Evolutionary conservation across 2,888 invertebrate genomes (phyloP), one percentile per base, ranked within the genome.

Genomic region (Mayetiola destructor): DNA sequence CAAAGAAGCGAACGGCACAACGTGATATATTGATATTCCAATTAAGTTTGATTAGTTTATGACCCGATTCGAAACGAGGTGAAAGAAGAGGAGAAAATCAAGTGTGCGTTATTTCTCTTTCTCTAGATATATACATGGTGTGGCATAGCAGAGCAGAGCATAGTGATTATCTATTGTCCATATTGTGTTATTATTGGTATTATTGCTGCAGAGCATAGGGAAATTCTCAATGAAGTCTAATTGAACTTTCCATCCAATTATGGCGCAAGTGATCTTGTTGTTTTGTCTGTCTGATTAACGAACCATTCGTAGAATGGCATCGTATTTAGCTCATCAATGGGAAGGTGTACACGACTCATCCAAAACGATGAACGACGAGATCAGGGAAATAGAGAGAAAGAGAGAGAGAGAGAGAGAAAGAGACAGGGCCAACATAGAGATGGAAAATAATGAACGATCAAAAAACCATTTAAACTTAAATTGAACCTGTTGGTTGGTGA

Each of bases 171-270:
- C n/a, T n/a, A n/a, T n/a, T n/a, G n/a, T n/a, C n/a, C n/a, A n/a
- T n/a, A n/a, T n/a, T n/a, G n/a, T n/a, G n/a, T n/a, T n/a, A n/a
- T n/a, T n/a, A n/a, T n/a, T n/a, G n/a, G n/a, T n/a, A n/a, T n/a
- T n/a, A n/a, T n/a, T n/a, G n/a, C n/a, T n/a, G n/a, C n/a, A n/a
- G n/a, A n/a, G n/a, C n/a, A n/a, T n/a, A n/a, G n/a, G n/a, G n/a
- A n/a, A n/a, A n/a, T n/a, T n/a, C n/a, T n/a, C n/a, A n/a, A n/a
- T n/a, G n/a, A n/a, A n/a, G n/a, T 5, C n/a, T 37, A n/a, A 37
- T n/a, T 48, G 48, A 48, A 48, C 48, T 48, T 48, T 48, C 48
- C 27, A 48, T 48, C 48, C 48, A 48, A 48, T 48, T 48, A 48
- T 27, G 10, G 14, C 14, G 48, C 16, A 9, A 48, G 12, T 27